These are phyloP conservation scores for Parasteatoda lunata DNA, from an alignment of 2,888 invertebrate species.

Conservation along the genomic window DNA sequence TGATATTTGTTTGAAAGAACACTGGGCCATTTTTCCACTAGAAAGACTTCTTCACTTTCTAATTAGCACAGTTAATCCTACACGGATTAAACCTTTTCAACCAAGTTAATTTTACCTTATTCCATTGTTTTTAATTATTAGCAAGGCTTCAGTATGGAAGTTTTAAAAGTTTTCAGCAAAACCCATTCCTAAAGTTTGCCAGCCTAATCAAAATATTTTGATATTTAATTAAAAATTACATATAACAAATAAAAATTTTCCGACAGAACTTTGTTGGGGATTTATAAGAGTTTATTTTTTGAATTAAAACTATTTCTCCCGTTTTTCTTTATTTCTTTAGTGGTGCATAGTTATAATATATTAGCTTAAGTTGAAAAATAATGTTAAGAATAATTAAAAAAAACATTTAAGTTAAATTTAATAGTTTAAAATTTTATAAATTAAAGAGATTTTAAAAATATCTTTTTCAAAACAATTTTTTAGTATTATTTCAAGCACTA, in stretches of 20 bases:
- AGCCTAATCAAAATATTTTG: neutral
- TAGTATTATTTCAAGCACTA: too few relatives aligned
- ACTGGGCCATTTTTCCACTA: neutral
- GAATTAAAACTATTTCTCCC: too few relatives aligned
- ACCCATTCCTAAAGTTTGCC: neutral
- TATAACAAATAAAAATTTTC: neutral
- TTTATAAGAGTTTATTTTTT: too few relatives aligned
- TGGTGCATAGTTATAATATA: too few relatives aligned
- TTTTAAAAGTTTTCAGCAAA: neutral
- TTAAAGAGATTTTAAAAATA: too few relatives aligned
- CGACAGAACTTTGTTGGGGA: too few relatives aligned
- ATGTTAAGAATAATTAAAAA: too few relatives aligned
- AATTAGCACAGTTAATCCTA: slow-evolving; percentile 45
- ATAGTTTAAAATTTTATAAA: too few relatives aligned
- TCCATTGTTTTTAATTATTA: slow-evolving; percentile 22
- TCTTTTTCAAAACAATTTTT: too few relatives aligned
- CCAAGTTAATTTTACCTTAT: slow-evolving; percentile 19
- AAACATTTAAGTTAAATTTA: too few relatives aligned
- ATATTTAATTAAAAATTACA: slow-evolving; percentile 30
- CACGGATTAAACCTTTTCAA: slow-evolving; percentile 10
- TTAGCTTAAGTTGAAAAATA: too few relatives aligned
- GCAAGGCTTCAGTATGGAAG: slow-evolving; percentile 2
- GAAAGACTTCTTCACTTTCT: slow-evolving; percentile 17
- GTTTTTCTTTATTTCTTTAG: too few relatives aligned
- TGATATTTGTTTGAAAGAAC: neutral